Base-by-base conservation (phyloP, 2,888 invertebrate species). In the Ernsta delagoae region DNA sequence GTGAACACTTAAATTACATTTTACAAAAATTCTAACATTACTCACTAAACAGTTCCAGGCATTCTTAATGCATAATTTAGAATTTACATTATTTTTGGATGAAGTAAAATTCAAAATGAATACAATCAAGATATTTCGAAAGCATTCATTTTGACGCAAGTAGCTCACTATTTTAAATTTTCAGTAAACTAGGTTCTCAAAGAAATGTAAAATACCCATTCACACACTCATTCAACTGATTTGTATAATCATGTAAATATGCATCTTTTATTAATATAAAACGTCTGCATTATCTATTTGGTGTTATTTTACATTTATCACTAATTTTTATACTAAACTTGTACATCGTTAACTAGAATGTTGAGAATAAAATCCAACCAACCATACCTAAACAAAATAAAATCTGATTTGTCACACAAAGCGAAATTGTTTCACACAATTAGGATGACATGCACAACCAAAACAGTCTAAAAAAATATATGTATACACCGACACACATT, bases 31-130 rank as follows among this genome's bases (percentile, higher is more conserved):
- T 78, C 77, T 81, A 78, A 78, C 76, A 75, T 80, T 80, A 82
- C 77, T 79, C 75, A 74, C 77, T 77, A 79, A 84, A 81, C 77
- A 79, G 79, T 77, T 83, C 78, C 79, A 82, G 82, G 89, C 89
- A 91, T 91, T 90, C 80, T 83, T 81, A 91, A 90, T 89, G 89
- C 89, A 72, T 76, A 75, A 78, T 79, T 76, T 75, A 75, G 74
- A 80, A 83, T 86, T 77, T 80, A 80, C 78, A 79, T 79, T 76
- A 78, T 78, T 81, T 79, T 70, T 77, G 76, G 72, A 70, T 71
- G 70, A 68, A 71, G 31, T 31, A 31, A 39, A 39, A 39, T 7
- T 74, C 88, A 90, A 90, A 90, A 84, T 86, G 85, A 84, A 86
- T 84, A 75, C 86, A 89, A 77, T 75, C 80, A 31, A 69, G 57